Conservation (phyloP, 1,140 invertebrate genomes). For the Macrobrachium nipponense region DNA sequence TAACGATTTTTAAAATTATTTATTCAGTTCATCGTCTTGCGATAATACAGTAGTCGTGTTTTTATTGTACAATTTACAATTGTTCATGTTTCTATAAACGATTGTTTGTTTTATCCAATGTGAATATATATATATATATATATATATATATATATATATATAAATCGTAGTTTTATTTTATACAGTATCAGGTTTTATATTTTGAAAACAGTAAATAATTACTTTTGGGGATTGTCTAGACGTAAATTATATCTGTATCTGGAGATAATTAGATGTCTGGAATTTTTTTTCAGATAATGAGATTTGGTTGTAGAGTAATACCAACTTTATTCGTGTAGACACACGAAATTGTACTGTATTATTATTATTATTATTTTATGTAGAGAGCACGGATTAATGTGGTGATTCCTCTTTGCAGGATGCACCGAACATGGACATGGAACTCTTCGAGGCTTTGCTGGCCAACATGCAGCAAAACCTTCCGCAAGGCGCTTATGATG, state of each 20-base stretch:
- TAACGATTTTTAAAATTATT: too few species aligned
- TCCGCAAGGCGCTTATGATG: slow-evolving; percentile 52
- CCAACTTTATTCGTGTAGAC: not conserved
- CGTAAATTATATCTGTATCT: too few species aligned
- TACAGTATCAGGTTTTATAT: not conserved
- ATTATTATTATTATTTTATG: not conserved
- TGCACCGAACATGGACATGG: slow-evolving; percentile 53
- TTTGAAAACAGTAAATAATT: not conserved
- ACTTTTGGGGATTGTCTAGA: too few species aligned
- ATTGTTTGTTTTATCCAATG: not conserved
- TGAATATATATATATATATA: slow-evolving; percentile 8
- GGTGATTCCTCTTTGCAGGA: slow-evolving; percentile 38
- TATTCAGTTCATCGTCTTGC: too few species aligned
- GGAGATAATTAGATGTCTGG: too few species aligned
- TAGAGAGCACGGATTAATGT: not conserved
- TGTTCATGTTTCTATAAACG: not conserved
- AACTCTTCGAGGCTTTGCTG: slow-evolving; percentile 62
- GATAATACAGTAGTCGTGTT: too few species aligned
- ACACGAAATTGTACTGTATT: not conserved
- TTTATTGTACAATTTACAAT: too few species aligned
- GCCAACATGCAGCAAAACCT: slow-evolving; percentile 62
- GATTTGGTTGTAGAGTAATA: too few species aligned
- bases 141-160: not conserved
- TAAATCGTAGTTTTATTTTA: not conserved
- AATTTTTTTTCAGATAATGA: too few species aligned